Base-by-base conservation (phyloP, 2,797 vertebrate genomes). In the Spinus pinus region DNA sequence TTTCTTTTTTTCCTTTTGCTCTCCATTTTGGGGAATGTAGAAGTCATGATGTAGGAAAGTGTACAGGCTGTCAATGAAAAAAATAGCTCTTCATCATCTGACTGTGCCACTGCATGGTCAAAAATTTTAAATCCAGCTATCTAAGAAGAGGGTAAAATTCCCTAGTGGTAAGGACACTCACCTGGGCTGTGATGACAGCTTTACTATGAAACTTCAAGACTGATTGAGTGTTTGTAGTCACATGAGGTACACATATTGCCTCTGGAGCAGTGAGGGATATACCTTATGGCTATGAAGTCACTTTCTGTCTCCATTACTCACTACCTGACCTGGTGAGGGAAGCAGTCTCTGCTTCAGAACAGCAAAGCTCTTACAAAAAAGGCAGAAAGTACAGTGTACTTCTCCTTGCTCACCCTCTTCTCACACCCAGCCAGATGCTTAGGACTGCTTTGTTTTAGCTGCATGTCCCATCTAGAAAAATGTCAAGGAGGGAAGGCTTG, bases 151-250 rank as follows among this genome's bases (percentile, higher is more conserved):
- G 54, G 27, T 37, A 90, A 81, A 74, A 66, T 61, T 90, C 42
- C 42, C 79, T 66, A 58, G 72, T 0, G 0, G 80, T 84, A 88
- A 94, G 83, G 85, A 13, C 73, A 78, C 14, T 83, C 65, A 88
- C 44, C 64, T 90, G 47, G 25, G 16, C 69, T 62, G 31, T 72
- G 73, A 37, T 91, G 85, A 83, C 75, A 95, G 82, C 21, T 88
- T 83, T 91, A 37, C 54, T 86, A 21, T n/a, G 66, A 65, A 82
- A 73, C 81, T 77, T 95, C 91, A 94, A 77, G 53, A 81, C 42
- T 67, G 49, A 93, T 88, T 56, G 92, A 67, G 41, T 82, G 66
- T 78, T 93, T 96, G 78, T 71, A 86, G 44, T 85, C 79, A 47
- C 30, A 62, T 51, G 44, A 84, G 17, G 72, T 37, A 88, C 69